phyloP scores from a whole-genome alignment of 2,888 invertebrate species.

The Troides aeacus region DNA sequence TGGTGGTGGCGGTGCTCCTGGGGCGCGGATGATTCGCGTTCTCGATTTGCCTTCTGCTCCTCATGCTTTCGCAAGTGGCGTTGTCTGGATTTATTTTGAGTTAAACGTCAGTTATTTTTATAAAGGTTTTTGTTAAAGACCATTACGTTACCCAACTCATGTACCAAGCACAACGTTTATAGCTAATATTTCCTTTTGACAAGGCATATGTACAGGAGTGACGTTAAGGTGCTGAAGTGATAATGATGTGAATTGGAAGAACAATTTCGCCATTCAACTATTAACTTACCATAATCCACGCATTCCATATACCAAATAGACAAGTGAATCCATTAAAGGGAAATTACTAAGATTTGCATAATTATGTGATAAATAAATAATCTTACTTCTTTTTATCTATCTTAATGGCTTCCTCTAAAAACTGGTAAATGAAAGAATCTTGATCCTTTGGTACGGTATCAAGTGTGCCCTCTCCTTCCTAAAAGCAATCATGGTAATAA shows the following conservation, averaged over 20 bases:
- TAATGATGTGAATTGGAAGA: too few species aligned
- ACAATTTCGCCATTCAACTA: too few species aligned
- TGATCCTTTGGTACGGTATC: constrained; percentile 56
- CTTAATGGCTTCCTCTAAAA: constrained; percentile 70
- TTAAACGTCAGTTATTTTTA: background rate
- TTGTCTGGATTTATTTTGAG: constrained; percentile 41
- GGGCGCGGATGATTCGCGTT: constrained; percentile 40
- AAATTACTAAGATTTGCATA: background rate
- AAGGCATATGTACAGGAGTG: too few species aligned
- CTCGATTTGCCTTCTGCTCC: constrained; percentile 44
- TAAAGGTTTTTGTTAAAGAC: too few species aligned
- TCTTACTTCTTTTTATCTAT: constrained; percentile 68
- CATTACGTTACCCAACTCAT: too few species aligned
- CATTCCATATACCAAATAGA: too few species aligned
- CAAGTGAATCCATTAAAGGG: too few species aligned
- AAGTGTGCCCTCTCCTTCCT: constrained; percentile 47
- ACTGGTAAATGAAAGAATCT: constrained; percentile 67
- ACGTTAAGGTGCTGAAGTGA: too few species aligned
- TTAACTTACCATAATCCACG: too few species aligned
- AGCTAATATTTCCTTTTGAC: too few species aligned
- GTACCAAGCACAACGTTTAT: too few species aligned
- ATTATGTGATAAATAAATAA: background rate
- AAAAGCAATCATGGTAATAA: constrained; percentile 1
- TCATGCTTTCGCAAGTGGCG: constrained; percentile 55
- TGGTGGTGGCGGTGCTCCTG: constrained; percentile 47